Evolutionary conservation across 2,113 vertebrate genomes (phyloP), one percentile per base, ranked within the genome.

Genomic region (Willisornis vidua): DNA sequence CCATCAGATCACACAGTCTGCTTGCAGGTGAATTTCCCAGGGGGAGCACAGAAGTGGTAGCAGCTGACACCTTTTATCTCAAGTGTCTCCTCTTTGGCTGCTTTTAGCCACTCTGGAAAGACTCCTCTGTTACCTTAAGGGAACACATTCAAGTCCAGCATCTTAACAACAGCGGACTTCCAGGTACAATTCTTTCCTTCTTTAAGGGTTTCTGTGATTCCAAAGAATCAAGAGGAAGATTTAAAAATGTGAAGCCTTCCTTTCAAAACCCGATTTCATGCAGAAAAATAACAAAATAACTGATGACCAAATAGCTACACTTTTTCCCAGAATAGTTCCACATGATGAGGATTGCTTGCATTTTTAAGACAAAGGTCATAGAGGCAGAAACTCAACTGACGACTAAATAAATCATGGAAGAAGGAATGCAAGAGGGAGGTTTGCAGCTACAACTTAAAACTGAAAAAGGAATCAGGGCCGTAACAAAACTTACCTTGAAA

Each of bases 401-500:
- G 23, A 78, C 14, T 62, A 46, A 61, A 45, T 46, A 80, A 93
- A 51, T 10, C 25, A n/a, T 4, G 11, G 28, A 45, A 76, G 41
- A 16, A 88, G 19, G 24, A 82, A 81, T 3, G 1, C 3, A 89
- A 78, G 61, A 61, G 31, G 18, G 5, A 78, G 10, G 12, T 72
- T 52, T 37, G 35, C 68, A 67, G 83, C 72, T 92, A 26, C n/a
- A 57, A 48, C 24, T 28, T 59, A 76, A 85, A 92, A 63, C 19
- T 28, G 54, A n/a, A 73, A 73, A 74, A 83, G 35, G 33, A 65
- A 63, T 62, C 14, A 37, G 54, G 43, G 68, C 68, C 72, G 57
- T 67, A 92, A 62, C 31, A 92, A 54, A 80, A 97, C 95, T 97
- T 96, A 96, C 95, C 96, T 97, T 77, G 19, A 90, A 72, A 77